These are phyloP conservation scores for Cephalotes varians DNA, from an alignment of 2,888 invertebrate species.

Conservation along the genomic window DNA sequence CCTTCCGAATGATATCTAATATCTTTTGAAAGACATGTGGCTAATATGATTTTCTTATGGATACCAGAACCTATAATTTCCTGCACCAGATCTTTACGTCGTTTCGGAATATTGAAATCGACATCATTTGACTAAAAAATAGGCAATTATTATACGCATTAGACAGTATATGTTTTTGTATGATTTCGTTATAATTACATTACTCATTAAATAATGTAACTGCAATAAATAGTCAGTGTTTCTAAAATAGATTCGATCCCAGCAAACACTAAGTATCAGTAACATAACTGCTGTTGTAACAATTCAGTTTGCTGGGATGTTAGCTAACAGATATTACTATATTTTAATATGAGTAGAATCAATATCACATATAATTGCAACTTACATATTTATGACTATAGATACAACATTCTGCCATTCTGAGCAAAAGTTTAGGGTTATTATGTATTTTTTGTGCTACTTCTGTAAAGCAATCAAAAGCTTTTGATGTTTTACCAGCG, in stretches of 20 bases:
- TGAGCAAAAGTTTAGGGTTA: conserved; percentile 96
- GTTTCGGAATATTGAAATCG: conserved; percentile 88
- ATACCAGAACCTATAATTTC: conserved; percentile 88
- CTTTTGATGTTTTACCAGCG: conserved; percentile 92
- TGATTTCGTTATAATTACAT: background rate
- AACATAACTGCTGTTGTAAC: no score
- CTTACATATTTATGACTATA: conserved; percentile 89
- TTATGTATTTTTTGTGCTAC: conserved; percentile 94
- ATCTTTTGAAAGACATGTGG: conserved; percentile 87
- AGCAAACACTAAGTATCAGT: no score
- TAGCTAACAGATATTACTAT: background rate
- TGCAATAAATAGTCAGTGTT: background rate
- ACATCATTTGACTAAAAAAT: conserved; percentile 87
- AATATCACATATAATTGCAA: conserved; percentile 64
- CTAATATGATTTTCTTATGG: conserved; percentile 89
- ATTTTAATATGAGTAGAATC: background rate
- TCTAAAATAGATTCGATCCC: no score
- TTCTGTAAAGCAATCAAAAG: conserved; percentile 96
- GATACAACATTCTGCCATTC: conserved; percentile 97
- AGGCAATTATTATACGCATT: background rate
- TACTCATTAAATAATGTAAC: background rate
- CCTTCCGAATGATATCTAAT: conserved; percentile 88
- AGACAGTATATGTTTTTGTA: no score
- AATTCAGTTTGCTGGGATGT: no score
- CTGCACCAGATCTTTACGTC: conserved; percentile 88